Percentiles rank a stretch among this genome's conserved stretches.
These are phyloP conservation scores for Drosophila oshimai DNA, from an alignment of 1,140 invertebrate genomes.

Conservation along the genomic window DNA sequence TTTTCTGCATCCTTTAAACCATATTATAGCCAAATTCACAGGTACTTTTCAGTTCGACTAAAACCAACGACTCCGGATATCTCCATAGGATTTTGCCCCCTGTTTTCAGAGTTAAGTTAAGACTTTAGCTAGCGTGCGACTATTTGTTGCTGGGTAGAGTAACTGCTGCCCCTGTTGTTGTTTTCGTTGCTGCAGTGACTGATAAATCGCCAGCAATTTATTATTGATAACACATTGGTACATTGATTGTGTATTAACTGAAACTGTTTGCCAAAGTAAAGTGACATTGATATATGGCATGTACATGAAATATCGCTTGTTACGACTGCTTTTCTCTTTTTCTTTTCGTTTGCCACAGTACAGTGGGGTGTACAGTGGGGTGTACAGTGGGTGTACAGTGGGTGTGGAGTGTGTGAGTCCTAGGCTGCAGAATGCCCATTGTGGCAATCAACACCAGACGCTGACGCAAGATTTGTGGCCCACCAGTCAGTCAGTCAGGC, in stretches of 20 bases:
- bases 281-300: slow-evolving; percentile 80
- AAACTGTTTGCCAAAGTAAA: slow-evolving; percentile 81
- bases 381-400: neutral
- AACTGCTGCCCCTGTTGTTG: slow-evolving; percentile 9
- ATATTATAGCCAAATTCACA: neutral
- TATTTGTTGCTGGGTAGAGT: slow-evolving; percentile 6
- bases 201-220: slow-evolving; percentile 80
- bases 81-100: neutral
- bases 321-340: slow-evolving; percentile 51
- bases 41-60: neutral
- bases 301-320: slow-evolving; percentile 80
- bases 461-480: slow-evolving; percentile 71
- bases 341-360: neutral
- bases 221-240: slow-evolving; percentile 81
- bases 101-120: slow-evolving; percentile 55
- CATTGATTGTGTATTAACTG: slow-evolving; percentile 81
- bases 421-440: slow-evolving; percentile 55
- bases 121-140: slow-evolving; percentile 41
- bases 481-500: slow-evolving; percentile 43
- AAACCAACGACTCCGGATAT: neutral
- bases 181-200: slow-evolving; percentile 60
- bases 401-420: slow-evolving; percentile 23
- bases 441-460: slow-evolving; percentile 76
- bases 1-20: neutral
- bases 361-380: neutral